These are phyloP conservation scores for Leptosomus discolor DNA, from an alignment of 2,113 vertebrate species.

Conservation along the genomic window DNA sequence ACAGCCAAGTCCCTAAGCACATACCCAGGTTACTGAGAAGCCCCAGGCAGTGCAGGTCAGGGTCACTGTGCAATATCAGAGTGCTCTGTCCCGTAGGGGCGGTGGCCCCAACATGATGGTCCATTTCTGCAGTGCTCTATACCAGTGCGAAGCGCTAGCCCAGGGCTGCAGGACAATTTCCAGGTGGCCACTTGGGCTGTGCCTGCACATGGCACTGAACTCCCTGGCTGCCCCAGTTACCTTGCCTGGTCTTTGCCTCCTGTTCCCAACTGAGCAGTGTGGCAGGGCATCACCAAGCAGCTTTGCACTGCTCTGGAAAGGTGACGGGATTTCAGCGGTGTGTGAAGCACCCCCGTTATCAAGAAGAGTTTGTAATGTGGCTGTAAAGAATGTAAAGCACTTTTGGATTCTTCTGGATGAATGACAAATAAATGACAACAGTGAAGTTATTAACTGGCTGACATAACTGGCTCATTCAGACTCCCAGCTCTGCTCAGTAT, in stretches of 20 bases:
- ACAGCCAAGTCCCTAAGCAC: not conserved
- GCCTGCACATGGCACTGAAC: not conserved
- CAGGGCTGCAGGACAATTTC: not conserved
- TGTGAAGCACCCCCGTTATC: not conserved
- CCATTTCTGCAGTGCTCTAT: not conserved
- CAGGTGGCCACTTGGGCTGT: not conserved
- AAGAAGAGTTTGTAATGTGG: constrained; percentile 1
- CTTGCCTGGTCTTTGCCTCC: rapidly evolving
- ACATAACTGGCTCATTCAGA: constrained; percentile 56
- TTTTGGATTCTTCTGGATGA: constrained; percentile 67
- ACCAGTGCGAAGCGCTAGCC: not conserved
- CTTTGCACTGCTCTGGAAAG: not conserved
- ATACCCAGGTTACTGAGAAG: not conserved
- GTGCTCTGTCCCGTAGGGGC: rapidly evolving
- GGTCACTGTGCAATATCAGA: not conserved
- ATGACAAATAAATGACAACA: constrained; percentile 67
- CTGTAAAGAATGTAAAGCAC: constrained; percentile 56
- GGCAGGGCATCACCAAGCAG: rapidly evolving
- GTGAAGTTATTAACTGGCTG: constrained; percentile 61
- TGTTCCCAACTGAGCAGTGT: rapidly evolving
- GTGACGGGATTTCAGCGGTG: rapidly evolving
- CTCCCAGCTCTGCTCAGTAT: constrained; percentile 30
- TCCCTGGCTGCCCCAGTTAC: not conserved
- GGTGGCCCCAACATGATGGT: rapidly evolving
- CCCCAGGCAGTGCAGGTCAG: not conserved